These are phyloP conservation scores for Drosophila seguyi DNA, from an alignment of 1,140 invertebrate species.

Conservation along the genomic window DNA sequence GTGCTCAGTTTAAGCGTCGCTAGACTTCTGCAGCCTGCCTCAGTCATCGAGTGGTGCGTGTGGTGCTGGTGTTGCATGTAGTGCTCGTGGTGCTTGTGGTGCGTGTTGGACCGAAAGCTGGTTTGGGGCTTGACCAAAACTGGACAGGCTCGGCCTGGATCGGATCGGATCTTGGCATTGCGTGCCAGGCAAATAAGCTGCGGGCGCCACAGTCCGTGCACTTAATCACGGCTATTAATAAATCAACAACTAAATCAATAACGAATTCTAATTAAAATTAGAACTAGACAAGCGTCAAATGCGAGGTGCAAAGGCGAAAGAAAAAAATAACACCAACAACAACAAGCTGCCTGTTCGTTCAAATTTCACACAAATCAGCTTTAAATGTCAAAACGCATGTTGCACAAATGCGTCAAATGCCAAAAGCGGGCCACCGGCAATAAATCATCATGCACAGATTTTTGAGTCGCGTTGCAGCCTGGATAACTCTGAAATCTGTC, in stretches of 20 bases:
- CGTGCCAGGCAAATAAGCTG: constrained; percentile 73
- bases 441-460: constrained; percentile 71
- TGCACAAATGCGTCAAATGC: constrained; percentile 83
- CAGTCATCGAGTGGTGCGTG: constrained; percentile 29
- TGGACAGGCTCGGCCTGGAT: constrained; percentile 60
- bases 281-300: constrained; percentile 48
- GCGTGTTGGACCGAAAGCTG: constrained; percentile 60
- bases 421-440: constrained; percentile 69
- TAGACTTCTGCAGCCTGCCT: constrained; percentile 68
- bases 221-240: constrained; percentile 71
- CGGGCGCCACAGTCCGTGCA: constrained; percentile 51
- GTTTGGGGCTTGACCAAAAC: constrained; percentile 62
- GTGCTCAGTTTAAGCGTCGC: constrained; percentile 74
- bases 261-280: constrained; percentile 51
- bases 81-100: constrained; percentile 20
- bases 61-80: constrained; percentile 10
- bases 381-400: constrained; percentile 83
- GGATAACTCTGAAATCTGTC: constrained; percentile 25
- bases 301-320: constrained; percentile 14
- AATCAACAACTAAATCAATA: constrained; percentile 71
- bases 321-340: constrained; percentile 1
- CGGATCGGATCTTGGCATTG: constrained; percentile 52
- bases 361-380: constrained; percentile 83
- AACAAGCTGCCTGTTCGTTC: constrained; percentile 26
- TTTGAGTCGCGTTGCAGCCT: constrained; percentile 32